A percentile compares a stretch with the other conserved stretches of the same genome.
phyloP scores from a whole-genome alignment of 64 coral and sea anemone species.

The Montipora cactus region DNA sequence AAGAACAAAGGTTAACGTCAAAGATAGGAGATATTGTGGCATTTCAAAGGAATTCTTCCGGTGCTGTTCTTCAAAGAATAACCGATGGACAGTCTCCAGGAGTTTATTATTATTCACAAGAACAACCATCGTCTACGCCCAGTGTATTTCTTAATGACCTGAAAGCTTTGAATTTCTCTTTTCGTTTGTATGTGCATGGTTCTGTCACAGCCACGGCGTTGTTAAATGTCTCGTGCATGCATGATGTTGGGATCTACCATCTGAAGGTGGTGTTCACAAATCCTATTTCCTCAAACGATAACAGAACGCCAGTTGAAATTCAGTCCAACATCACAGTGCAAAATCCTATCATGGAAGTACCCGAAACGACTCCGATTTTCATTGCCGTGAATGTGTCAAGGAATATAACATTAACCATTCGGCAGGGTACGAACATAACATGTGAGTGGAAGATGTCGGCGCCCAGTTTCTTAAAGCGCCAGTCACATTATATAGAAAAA shows the following conservation, averaged over 20 bases:
- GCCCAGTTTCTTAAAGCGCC: not conserved
- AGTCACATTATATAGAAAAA: conserved; percentile 19
- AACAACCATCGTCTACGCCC: not conserved
- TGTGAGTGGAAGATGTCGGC: conserved; percentile 21
- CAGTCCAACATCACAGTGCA: conserved; percentile 7
- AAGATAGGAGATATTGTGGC: conserved; percentile 32
- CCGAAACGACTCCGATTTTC: not conserved
- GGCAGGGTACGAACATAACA: conserved; percentile 36
- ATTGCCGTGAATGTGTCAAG: conserved; percentile 22
- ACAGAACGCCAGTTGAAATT: not conserved
- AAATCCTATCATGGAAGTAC: not conserved
- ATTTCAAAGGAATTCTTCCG: not conserved
- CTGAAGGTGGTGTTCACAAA: not conserved
- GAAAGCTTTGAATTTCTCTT: conserved; percentile 8
- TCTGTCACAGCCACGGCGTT: not conserved
- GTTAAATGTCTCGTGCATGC: not conserved
- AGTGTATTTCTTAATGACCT: not conserved
- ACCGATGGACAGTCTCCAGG: not conserved
- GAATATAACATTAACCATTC: not conserved
- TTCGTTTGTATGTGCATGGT: conserved; percentile 24
- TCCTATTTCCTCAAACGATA: not conserved
- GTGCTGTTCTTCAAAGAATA: conserved; percentile 3
- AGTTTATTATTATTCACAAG: not conserved
- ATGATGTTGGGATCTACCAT: not conserved
- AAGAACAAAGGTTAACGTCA: not conserved